phyloP scores from a whole-genome alignment of 2,797 vertebrate genomes.

The Diplodus sargus region DNA sequence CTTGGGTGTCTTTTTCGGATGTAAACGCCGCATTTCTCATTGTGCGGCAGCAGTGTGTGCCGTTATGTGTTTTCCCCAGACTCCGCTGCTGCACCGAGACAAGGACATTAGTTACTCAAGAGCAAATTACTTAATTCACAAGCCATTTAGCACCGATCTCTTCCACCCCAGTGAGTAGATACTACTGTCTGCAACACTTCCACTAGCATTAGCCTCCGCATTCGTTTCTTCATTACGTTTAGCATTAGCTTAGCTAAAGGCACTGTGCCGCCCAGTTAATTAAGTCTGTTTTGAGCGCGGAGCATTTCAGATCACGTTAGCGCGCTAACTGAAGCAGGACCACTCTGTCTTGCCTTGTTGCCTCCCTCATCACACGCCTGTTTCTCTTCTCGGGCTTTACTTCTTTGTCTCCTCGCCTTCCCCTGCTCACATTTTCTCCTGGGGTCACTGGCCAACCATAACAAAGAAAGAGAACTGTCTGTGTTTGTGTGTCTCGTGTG shows the following conservation, averaged over 20 bases:
- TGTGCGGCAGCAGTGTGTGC: not conserved
- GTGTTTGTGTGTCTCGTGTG: conserved; percentile 30
- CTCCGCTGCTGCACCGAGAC: conserved; percentile 41
- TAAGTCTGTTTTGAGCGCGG: conserved; percentile 63
- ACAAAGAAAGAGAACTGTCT: conserved; percentile 37
- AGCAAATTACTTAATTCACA: conserved; percentile 81
- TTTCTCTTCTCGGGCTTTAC: conserved; percentile 57
- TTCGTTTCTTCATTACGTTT: conserved; percentile 61
- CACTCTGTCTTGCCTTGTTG: conserved; percentile 72
- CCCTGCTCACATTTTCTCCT: conserved; percentile 47
- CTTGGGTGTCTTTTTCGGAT: conserved; percentile 10
- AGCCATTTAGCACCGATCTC: conserved; percentile 77
- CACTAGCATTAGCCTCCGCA: conserved; percentile 57
- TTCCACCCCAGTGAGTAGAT: conserved; percentile 67
- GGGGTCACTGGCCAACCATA: conserved; percentile 72
- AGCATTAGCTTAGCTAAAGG: conserved; percentile 67
- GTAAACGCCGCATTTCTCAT: not conserved
- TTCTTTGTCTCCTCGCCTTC: conserved; percentile 44
- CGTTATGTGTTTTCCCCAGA: conserved; percentile 14
- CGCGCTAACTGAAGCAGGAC: conserved; percentile 64
- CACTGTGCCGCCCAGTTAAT: conserved; percentile 61
- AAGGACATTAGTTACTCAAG: conserved; percentile 72
- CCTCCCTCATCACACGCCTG: conserved; percentile 68
- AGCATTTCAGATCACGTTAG: conserved; percentile 70
- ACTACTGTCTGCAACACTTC: conserved; percentile 53